phyloP scores from a whole-genome alignment of 1,140 invertebrate species.

The Drosophila ogumai region DNA sequence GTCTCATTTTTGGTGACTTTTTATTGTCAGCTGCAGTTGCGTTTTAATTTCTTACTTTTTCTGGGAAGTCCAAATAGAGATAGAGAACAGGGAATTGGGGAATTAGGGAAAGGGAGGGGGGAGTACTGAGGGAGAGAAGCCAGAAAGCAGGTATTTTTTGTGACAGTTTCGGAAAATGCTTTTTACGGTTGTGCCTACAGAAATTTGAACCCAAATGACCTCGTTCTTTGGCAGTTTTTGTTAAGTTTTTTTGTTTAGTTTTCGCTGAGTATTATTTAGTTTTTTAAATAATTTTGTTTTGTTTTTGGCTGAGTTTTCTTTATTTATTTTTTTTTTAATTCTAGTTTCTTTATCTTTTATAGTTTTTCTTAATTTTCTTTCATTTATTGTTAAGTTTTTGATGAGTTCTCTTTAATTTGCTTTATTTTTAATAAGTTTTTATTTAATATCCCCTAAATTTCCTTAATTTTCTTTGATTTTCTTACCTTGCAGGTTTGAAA shows the following conservation, averaged over 20 bases:
- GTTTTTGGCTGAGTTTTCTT: too few relatives aligned
- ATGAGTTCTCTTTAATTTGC: too few relatives aligned
- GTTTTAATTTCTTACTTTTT: constrained; percentile 50
- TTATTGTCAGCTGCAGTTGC: constrained; percentile 50
- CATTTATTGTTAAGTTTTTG: neutral
- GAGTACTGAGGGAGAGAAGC: neutral
- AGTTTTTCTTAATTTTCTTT: neutral
- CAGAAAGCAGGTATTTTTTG: constrained; percentile 1
- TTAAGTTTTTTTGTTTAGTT: neutral
- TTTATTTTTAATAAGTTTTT: too few relatives aligned
- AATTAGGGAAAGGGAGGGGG: neutral
- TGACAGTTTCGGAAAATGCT: constrained; percentile 35
- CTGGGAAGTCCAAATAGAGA: constrained; percentile 11
- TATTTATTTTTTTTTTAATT: neutral
- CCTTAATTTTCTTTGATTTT: neutral
- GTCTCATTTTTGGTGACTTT: constrained; percentile 29
- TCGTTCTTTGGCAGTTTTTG: constrained; percentile 21
- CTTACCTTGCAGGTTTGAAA: constrained; percentile 85
- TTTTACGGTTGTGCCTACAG: constrained; percentile 26
- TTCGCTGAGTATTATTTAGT: neutral
- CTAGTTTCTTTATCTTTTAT: neutral
- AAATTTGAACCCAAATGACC: constrained; percentile 38
- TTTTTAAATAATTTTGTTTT: too few relatives aligned
- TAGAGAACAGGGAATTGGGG: constrained; percentile 20
- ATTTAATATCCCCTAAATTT: too few relatives aligned